Evolutionary conservation across 2,888 invertebrate genomes (phyloP), one percentile per base, ranked within the genome.

Genomic region (Camptogramma bilineatum): DNA sequence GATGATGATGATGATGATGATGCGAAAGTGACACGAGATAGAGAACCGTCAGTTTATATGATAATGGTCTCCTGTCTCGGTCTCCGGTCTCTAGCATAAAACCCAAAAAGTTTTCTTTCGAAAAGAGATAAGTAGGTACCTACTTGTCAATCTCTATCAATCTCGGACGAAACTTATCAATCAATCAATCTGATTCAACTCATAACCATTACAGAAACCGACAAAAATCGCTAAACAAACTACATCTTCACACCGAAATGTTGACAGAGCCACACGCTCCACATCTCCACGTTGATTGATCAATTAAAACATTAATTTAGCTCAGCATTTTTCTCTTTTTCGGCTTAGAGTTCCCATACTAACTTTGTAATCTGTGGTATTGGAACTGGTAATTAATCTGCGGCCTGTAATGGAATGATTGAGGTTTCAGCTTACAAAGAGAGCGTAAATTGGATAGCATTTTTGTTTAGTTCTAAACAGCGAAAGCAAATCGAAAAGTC

Each of bases 301-400:
- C 72, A 70, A 72, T 72, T 72, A 69, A 72, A 64, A 62, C 64
- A 53, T 64, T 67, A 64, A 71, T 70, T 72, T 62, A 62, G 68
- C 47, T 50, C 39, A 24, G 52, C 13, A 56, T 57, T 65, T 66
- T 65, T 69, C 31, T 66, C 64, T 63, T 52, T 56, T 62, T 63
- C 52, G 28, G 60, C 28, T 66, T n/a, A 52, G 60, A 56, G 56
- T 39, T 59, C 39, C 17, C 48, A n/a, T 42, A 53, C 44, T 17
- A 21, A 52, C 34, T 24, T 9, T 0, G 1, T 48, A 19, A 48
- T 0, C 56, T 59, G 52, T 59, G 52, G 28, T n/a, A n/a, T 52
- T 44, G 31, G 19, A 31, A 58, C 52, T 58, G 44, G 18, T 28
- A 46, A 31, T 31, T 18, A 52, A 31, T 52, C 58, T 58, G 28